These are phyloP conservation scores for Thumatha senex DNA, from an alignment of 2,888 invertebrate species.

Conservation along the genomic window DNA sequence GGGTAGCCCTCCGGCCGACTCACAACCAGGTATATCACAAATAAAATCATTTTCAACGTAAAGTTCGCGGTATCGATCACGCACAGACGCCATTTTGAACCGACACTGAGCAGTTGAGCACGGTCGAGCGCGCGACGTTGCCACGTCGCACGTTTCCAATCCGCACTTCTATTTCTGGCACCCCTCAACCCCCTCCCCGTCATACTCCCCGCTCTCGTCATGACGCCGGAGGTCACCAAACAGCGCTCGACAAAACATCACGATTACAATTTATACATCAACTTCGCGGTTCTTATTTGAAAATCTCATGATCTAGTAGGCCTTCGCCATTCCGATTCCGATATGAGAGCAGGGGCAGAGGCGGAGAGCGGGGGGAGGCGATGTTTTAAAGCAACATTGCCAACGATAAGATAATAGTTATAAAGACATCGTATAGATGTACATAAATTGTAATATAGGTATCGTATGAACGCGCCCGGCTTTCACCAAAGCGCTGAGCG, in stretches of 20 bases:
- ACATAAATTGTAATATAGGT: conserved; percentile 48
- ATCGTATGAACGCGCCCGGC: conserved; percentile 64
- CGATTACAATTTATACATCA: conserved; percentile 54
- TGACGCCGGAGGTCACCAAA: conserved; percentile 68
- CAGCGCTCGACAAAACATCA: conserved; percentile 73
- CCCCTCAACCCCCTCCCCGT: conserved; percentile 46
- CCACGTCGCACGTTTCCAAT: conserved; percentile 77
- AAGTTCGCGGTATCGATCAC: conserved; percentile 82
- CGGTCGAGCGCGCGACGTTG: conserved; percentile 73
- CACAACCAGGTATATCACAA: conserved; percentile 77
- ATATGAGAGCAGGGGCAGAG: conserved; percentile 23
- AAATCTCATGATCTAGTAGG: conserved; percentile 65
- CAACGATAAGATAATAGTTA: conserved; percentile 66
- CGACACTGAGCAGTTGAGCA: conserved; percentile 65
- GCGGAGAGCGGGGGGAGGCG: conserved; percentile 26
- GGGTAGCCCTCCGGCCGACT: conserved; percentile 75
- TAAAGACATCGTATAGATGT: conserved; percentile 50
- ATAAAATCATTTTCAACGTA: conserved; percentile 75
- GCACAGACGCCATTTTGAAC: conserved; percentile 83
- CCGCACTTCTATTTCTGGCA: conserved; percentile 79
- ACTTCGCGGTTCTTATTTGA: conserved; percentile 54
- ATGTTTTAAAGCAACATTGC: conserved; percentile 49
- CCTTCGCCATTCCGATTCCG: conserved; percentile 26
- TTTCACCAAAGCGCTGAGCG: conserved; percentile 67
- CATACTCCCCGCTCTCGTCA: conserved; percentile 35